Conservation (phyloP, 1,140 invertebrate species). For the Habropoda laboriosa region DNA sequence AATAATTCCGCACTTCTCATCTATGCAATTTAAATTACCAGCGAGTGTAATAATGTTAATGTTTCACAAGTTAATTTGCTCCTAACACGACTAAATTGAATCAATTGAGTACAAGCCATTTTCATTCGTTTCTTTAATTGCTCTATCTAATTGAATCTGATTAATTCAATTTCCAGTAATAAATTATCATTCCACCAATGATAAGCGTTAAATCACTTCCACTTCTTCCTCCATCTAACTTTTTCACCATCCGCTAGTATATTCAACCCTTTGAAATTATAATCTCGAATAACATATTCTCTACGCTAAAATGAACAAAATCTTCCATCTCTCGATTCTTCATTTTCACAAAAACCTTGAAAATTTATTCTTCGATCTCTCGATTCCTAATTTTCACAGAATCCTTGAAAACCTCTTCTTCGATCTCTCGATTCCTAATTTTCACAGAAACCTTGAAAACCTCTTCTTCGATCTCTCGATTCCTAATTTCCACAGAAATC, state of each 20-base stretch:
- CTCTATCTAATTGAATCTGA: not conserved
- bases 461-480: too few relatives aligned
- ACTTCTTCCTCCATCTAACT: not conserved
- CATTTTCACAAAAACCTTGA: too few relatives aligned
- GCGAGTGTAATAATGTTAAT: not conserved
- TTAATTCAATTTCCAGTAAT: conserved; percentile 16
- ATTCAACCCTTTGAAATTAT: not conserved
- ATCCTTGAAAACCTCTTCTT: too few relatives aligned
- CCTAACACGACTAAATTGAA: conserved; percentile 6
- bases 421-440: too few relatives aligned
- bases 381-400: too few relatives aligned
- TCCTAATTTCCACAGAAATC: too few relatives aligned
- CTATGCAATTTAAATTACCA: not conserved
- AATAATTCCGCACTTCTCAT: not conserved
- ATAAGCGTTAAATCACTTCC: not conserved
- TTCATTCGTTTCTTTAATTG: conserved; percentile 8
- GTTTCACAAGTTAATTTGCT: conserved; percentile 12
- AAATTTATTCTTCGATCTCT: too few relatives aligned
- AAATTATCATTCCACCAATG: not conserved
- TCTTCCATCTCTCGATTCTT: too few relatives aligned
- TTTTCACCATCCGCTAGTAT: not conserved
- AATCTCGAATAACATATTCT: too few relatives aligned
- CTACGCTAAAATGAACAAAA: too few relatives aligned
- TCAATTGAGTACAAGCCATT: conserved; percentile 1
- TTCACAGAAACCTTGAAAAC: too few relatives aligned